Percentiles rank a stretch among this genome's conserved stretches.
Evolutionary conservation across 2,113 vertebrate species (phyloP).

Genomic region (Thymallus thymallus): DNA sequence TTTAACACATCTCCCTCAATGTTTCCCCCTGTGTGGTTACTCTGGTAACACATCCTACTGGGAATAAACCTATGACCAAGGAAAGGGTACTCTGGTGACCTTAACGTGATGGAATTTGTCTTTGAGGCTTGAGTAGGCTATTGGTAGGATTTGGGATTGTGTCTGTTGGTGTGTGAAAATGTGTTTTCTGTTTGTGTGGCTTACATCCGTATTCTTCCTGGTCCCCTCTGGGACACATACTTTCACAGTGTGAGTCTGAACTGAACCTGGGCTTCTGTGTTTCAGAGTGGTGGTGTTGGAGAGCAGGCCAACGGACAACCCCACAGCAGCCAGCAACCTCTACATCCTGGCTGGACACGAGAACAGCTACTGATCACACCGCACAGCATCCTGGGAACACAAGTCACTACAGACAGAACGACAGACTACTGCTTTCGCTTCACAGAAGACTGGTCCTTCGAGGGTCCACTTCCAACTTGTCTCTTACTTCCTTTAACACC

Average conservation of each 20-base stretch:
- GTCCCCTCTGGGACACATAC: neutral
- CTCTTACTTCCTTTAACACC: constrained; percentile 34
- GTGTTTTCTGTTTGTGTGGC: neutral
- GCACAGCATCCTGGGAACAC: constrained; percentile 11
- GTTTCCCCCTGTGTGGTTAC: too few species aligned
- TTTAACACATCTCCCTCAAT: too few species aligned
- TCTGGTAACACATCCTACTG: too few species aligned
- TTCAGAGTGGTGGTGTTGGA: constrained; percentile 96
- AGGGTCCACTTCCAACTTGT: constrained; percentile 44
- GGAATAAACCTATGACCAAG: too few species aligned
- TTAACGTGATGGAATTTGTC: too few species aligned
- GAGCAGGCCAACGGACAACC: constrained; percentile 95
- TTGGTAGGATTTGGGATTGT: too few species aligned
- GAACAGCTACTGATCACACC: constrained; percentile 91
- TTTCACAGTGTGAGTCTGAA: neutral
- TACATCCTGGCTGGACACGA: constrained; percentile 98
- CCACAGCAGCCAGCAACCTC: constrained; percentile 96
- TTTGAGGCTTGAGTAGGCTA: too few species aligned
- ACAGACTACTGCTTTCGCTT: constrained; percentile 46
- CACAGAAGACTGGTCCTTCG: constrained; percentile 53
- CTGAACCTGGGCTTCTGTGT: constrained; percentile 11
- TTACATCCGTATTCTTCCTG: too few species aligned
- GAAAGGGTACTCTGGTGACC: too few species aligned
- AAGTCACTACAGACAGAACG: constrained; percentile 10
- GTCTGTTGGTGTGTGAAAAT: neutral